Evolutionary conservation across 2,888 invertebrate genomes (phyloP), one percentile per base, ranked within the genome.

Genomic region (Nebria brevicollis): DNA sequence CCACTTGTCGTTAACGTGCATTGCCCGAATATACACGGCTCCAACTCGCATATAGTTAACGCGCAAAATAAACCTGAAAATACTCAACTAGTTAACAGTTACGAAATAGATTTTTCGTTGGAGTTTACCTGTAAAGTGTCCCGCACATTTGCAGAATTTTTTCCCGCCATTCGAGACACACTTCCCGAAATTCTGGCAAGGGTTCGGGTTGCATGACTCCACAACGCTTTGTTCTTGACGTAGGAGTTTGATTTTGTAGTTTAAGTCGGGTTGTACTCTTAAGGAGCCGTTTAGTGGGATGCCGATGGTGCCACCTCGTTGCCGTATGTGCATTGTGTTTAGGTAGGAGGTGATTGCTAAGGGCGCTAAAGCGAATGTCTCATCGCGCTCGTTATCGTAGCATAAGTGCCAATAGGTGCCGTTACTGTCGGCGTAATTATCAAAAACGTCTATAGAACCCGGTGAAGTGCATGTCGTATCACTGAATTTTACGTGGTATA

Each of bases 151-250:
- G 86, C 95, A 95, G 82, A 91, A 91, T 84, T 91, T 92, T 83
- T 89, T 92, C 6, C 89, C 88, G 34, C 92, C 92, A 73, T 91
- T 92, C 1, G 90, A 87, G 7, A 93, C 89, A 86, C 95, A 95
- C 85, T 92, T 92, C 0, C 95, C 95, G 11, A 91, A 92, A 86
- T 94, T 92, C 82, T 92, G 89, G 85, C 95, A 96, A 0, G 95
- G 95, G 88, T 94, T 94, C 0, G 95, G 95, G 75, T 91, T 90
- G 87, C 95, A 95, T 0, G 93, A 92, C 86, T 95, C 94, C 72
- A 94, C 89, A 82, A 88, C 90, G 77, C 92, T 92, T 70, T 92
- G 92, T 0, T 91, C 88, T 34, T 92, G 90, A 74, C 92, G 89
- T 77, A 93, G 88, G 80, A 94, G 88, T 88, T 94, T 94, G 83